Evolutionary conservation across 2,797 vertebrate genomes (phyloP), one percentile per base, ranked within the genome.

Genomic region (Geotria australis): DNA sequence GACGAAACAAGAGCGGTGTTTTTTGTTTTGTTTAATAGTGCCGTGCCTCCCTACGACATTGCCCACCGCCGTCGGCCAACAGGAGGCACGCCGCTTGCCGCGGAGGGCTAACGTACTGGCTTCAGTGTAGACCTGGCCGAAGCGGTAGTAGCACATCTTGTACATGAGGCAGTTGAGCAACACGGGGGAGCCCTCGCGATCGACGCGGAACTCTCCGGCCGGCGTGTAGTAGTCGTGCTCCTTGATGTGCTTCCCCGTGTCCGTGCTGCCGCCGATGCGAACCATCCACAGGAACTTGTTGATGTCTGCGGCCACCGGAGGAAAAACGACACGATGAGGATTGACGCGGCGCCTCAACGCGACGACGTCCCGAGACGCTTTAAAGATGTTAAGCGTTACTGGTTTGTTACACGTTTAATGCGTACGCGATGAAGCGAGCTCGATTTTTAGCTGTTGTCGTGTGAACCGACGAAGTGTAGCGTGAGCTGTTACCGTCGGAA

Each of bases 211-310:
- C 65, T 98, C 89, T 56, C 89, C 89, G 0, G 86, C 91, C 24
- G 91, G 78, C 2, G 86, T 96, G 71, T 98, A 98, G 65, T 98
- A 98, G 71, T 98, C 86, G 1, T 98, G 88, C 65, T 98, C 91
- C 70, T 85, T 91, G 68, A 98, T 98, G 71, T 98, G 88, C 60
- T 73, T 79, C 8, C 91, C 88, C 0, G 86, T 98, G 68, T 95
- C 86, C 1, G 91, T 98, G 74, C 91, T 98, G 59, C 91, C 91
- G 2, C 91, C 88, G 2, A 98, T 98, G 10, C 91, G 79, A 48
- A 98, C 91, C 91, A 98, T 98, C 91, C 91, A 98, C 62, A 98
- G 72, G 66, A 98, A 98, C 69, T 98, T 98, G 64, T 98, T 98
- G 67, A 98, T 98, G 67, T 98, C 91, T 98, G 61, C n/a, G 62